phyloP scores from a whole-genome alignment of 2,888 invertebrate genomes.

The Tethea ocularis region DNA sequence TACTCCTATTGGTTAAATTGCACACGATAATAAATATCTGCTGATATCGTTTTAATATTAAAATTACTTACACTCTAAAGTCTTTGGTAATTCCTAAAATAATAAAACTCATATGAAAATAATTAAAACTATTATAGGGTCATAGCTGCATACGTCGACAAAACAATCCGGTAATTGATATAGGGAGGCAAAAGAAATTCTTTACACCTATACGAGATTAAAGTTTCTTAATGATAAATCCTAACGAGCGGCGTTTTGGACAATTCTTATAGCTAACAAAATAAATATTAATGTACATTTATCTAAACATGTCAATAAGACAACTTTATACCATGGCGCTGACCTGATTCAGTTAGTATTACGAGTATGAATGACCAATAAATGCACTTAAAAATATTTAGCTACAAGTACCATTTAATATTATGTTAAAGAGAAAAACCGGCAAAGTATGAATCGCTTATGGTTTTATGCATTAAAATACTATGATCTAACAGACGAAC shows the following conservation, averaged over 20 bases:
- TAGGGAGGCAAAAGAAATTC: not conserved
- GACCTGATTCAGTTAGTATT: not conserved
- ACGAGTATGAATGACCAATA: not conserved
- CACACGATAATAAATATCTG: not conserved
- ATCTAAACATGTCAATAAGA: not conserved
- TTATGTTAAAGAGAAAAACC: too few relatives aligned
- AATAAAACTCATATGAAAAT: not conserved
- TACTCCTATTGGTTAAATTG: not conserved
- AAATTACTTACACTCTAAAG: conserved; percentile 1
- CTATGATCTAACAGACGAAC: too few relatives aligned
- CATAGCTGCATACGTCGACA: not conserved
- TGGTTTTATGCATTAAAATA: too few relatives aligned
- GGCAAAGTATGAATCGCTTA: too few relatives aligned
- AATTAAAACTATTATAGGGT: not conserved
- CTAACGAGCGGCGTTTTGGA: not conserved
- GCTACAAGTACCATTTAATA: not conserved
- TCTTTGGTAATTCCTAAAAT: conserved; percentile 1
- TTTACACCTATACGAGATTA: not conserved
- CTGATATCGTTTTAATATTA: not conserved
- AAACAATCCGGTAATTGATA: not conserved
- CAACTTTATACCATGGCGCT: not conserved
- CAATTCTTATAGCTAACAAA: not conserved
- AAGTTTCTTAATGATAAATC: not conserved
- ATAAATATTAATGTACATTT: not conserved
- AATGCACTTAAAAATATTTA: not conserved